Evolutionary conservation across 37 sponge, comb jelly and placozoan genomes (phyloP), one percentile per base, ranked within the genome.

Genomic region (Crambe crambe): DNA sequence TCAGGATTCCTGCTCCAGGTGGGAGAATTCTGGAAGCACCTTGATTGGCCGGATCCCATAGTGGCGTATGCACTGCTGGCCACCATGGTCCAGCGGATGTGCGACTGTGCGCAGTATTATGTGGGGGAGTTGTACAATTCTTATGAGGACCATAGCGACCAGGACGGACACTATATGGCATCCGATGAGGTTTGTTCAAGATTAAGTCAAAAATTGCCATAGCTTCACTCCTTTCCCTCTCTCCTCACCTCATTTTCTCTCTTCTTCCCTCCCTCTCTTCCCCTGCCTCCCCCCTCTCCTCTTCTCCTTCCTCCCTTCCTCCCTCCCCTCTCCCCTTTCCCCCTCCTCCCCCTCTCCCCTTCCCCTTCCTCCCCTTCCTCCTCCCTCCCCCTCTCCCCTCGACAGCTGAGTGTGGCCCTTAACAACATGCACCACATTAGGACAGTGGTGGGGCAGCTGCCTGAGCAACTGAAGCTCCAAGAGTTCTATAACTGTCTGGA

Each of bases 401-500:
- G 59, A 23, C 30, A 86, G 75, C 74, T 86, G 56, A 72, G 86
- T 44, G 73, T 86, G 1, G 59, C 58, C 0, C 65, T 86, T 17
- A 86, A 86, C 74, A 86, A 86, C 38, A 86, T 86, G 54, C 39
- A 62, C n/a, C 86, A 86, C 58, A 36, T 86, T 5, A 59, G 43
- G 9, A 31, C 37, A 20, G 69, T 56, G 2, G 27, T 86, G 27
- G 26, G 9, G 21, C 10, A 63, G n/a, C 72, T 79, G 37, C 29
- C 30, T 3, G 74, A 72, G n/a, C 37, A 79, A 66, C 56, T 79
- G 32, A 40, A 73, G 3, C 68, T 86, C 30, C 51, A 78, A 41
- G 26, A 62, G 6, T 79, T 42, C 63, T 79, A 51, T 26, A 25
- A 82, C 44, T 73, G 74, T 64, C 32, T 82, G 36, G 64, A 72